Conservation (phyloP, 2,113 vertebrate genomes). For the Romanogobio albipinnatus region DNA sequence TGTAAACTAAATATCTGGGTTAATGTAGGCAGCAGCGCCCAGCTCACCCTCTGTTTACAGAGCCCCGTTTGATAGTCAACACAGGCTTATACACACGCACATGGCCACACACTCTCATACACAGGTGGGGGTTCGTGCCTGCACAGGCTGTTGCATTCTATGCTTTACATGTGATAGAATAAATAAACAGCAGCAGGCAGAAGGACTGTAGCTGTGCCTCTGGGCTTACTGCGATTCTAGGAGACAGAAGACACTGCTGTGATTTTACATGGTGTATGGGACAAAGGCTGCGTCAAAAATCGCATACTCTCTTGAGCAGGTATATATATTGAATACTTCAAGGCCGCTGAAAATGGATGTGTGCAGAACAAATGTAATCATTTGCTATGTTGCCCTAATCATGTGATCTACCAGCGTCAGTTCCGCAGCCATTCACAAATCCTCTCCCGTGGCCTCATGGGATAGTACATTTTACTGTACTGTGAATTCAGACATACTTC, state of each 20-base stretch:
- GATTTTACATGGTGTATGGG: neutral
- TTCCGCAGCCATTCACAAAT: too few relatives aligned
- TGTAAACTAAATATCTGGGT: slow-evolving; percentile 10
- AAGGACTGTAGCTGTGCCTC: neutral
- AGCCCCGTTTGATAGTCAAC: slow-evolving; percentile 22
- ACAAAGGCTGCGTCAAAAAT: too few relatives aligned
- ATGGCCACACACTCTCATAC: slow-evolving; percentile 18
- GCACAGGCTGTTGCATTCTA: slow-evolving; percentile 1
- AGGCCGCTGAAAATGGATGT: too few relatives aligned
- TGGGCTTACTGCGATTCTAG: neutral
- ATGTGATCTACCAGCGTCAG: too few relatives aligned
- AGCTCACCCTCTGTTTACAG: slow-evolving; percentile 11
- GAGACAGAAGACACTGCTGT: slow-evolving; percentile 6
- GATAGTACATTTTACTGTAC: too few relatives aligned
- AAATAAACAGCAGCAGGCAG: slow-evolving; percentile 26
- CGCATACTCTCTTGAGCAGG: too few relatives aligned
- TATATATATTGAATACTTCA: too few relatives aligned
- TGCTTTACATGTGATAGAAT: slow-evolving; percentile 18
- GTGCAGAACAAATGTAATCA: too few relatives aligned
- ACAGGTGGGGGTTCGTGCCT: slow-evolving; percentile 23
- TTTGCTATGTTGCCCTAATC: too few relatives aligned
- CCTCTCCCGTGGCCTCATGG: too few relatives aligned
- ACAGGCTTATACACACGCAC: slow-evolving; percentile 14
- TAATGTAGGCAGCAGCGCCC: neutral
- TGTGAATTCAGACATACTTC: too few relatives aligned